These are phyloP conservation scores for Polypedilum pembai DNA, from an alignment of 1,140 invertebrate genomes.

Conservation along the genomic window DNA sequence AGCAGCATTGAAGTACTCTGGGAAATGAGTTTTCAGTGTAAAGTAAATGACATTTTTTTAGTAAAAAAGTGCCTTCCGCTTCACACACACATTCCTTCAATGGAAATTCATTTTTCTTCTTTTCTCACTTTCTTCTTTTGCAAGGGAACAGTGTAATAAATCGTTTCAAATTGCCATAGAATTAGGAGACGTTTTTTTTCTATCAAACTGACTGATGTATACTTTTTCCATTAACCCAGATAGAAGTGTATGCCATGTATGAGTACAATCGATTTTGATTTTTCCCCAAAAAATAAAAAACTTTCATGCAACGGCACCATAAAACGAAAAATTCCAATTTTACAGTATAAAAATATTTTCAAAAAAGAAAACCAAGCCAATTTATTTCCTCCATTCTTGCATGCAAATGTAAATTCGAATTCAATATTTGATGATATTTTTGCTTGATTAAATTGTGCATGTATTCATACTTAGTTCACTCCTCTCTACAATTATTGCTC, in stretches of 20 bases:
- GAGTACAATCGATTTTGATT: background rate
- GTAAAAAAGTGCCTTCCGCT: background rate
- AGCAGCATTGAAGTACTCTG: background rate
- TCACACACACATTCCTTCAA: background rate
- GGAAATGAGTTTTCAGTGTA: constrained; percentile 11
- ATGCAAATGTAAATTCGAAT: background rate
- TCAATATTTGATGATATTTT: constrained; percentile 9
- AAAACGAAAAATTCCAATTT: background rate
- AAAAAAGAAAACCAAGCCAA: background rate
- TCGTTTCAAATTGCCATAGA: background rate
- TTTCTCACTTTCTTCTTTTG: background rate
- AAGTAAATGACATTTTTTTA: constrained; percentile 18
- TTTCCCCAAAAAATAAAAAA: background rate
- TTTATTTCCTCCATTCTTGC: background rate
- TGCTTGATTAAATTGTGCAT: background rate
- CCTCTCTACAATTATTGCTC: too few relatives aligned
- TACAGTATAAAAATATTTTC: background rate
- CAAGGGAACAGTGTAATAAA: constrained; percentile 10
- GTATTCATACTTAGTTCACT: too few relatives aligned
- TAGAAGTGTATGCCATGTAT: background rate
- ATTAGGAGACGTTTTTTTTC: background rate
- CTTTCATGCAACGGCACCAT: background rate
- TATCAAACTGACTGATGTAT: background rate
- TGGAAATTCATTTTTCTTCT: constrained; percentile 3
- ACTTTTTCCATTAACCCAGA: constrained; percentile 18